phyloP scores from a whole-genome alignment of 2,888 invertebrate genomes.

The Gibbula magus region DNA sequence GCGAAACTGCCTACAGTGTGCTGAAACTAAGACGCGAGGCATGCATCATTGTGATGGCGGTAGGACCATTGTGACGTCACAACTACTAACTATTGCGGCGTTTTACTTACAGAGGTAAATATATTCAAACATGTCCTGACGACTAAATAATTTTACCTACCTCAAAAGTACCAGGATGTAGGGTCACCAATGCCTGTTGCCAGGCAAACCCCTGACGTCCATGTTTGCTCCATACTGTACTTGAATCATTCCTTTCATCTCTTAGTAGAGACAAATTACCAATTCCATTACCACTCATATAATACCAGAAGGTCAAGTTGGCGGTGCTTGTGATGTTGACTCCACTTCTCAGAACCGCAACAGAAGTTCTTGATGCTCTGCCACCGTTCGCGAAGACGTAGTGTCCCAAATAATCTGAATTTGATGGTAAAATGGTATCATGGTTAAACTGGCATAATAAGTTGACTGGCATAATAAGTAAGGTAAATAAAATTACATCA shows the following conservation, averaged over 20 bases:
- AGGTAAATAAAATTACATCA: too few species aligned
- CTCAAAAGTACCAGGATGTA: slow-evolving; percentile 1
- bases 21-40: too few species aligned
- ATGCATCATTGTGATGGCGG: too few species aligned
- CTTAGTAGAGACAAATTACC: not conserved
- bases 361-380: not conserved
- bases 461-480: too few species aligned
- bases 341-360: not conserved
- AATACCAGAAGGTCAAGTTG: slow-evolving; percentile 10
- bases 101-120: too few species aligned
- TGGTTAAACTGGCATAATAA: too few species aligned
- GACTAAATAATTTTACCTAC: too few species aligned
- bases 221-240: not conserved
- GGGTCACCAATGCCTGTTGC: not conserved
- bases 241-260: not conserved
- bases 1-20: too few species aligned
- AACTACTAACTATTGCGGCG: too few species aligned
- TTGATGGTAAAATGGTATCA: too few species aligned
- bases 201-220: not conserved
- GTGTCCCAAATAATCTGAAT: not conserved
- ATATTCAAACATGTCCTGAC: too few species aligned
- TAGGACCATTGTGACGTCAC: too few species aligned
- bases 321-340: not conserved
- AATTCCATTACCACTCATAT: not conserved
- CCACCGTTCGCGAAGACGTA: not conserved